Evolutionary conservation across 2,113 vertebrate genomes (phyloP).

Genomic region (Xiphophorus maculatus): DNA sequence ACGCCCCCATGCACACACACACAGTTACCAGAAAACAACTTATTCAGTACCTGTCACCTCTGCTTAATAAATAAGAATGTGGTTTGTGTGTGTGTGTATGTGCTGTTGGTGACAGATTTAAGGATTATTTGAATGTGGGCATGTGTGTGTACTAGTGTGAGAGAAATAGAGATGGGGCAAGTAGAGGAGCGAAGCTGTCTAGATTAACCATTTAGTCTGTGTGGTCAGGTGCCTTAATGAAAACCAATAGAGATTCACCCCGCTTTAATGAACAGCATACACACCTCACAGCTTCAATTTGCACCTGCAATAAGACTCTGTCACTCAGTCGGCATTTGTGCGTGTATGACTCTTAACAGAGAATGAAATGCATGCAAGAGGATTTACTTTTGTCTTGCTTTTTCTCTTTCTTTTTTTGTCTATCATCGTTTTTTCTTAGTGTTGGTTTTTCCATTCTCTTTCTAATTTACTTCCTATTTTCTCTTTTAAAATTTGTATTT

Average conservation of each 20-base stretch:
- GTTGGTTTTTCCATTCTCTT: background rate
- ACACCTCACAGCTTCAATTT: constrained; percentile 97
- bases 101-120: constrained; percentile 19
- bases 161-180: constrained; percentile 40
- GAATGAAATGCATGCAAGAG: constrained; percentile 2
- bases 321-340: constrained; percentile 82
- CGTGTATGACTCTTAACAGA: constrained; percentile 22
- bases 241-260: constrained; percentile 99
- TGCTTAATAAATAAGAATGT: constrained; percentile 99
- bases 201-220: constrained; percentile 94
- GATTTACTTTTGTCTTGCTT: background rate
- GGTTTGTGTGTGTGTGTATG: constrained; percentile 77
- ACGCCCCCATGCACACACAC: constrained; percentile 15
- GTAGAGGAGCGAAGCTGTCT: constrained; percentile 69
- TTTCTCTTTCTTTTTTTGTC: background rate
- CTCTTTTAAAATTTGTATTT: background rate
- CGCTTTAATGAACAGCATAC: constrained; percentile 98
- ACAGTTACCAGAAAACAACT: constrained; percentile 80
- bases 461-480: background rate
- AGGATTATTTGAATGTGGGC: constrained; percentile 68
- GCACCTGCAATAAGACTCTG: constrained; percentile 92
- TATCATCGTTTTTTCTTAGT: background rate
- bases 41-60: constrained; percentile 94
- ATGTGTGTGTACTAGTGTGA: constrained; percentile 38
- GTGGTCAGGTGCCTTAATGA: constrained; percentile 92